phyloP scores from a whole-genome alignment of 2,888 invertebrate species.

The Lasioglossum marginatum region DNA sequence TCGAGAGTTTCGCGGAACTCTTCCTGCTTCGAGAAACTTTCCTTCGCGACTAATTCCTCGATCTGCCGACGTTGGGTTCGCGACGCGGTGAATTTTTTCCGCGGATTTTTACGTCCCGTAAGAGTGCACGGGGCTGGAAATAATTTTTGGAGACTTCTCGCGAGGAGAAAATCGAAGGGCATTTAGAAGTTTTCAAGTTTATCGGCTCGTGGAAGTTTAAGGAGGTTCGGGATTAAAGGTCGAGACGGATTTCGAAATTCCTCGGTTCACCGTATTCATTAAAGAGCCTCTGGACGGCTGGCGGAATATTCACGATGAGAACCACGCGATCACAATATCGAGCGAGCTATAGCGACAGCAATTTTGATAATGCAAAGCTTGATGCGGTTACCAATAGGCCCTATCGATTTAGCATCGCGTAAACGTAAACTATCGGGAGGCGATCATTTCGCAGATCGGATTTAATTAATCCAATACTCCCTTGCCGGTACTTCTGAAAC shows the following conservation, averaged over 20 bases:
- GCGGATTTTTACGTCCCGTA: background rate
- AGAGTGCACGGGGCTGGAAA: background rate
- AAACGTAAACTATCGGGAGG: conserved; percentile 26
- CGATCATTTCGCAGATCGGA: conserved; percentile 20
- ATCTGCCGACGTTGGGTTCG: background rate
- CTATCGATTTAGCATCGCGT: conserved; percentile 50
- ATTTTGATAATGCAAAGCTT: conserved; percentile 57
- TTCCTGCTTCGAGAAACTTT: background rate
- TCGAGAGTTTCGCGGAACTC: background rate
- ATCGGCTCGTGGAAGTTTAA: background rate
- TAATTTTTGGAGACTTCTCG: background rate
- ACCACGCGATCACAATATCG: conserved; percentile 40
- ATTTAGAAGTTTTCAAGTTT: background rate
- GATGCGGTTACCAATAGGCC: conserved; percentile 47
- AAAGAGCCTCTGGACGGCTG: conserved; percentile 6
- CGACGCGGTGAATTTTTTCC: background rate
- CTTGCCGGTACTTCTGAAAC: background rate
- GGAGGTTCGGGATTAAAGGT: background rate
- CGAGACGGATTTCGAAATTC: background rate
- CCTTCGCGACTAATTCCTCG: background rate
- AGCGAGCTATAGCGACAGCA: conserved; percentile 36
- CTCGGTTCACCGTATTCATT: conserved; percentile 17
- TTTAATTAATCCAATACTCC: conserved; percentile 40
- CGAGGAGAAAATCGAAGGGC: background rate
- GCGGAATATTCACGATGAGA: conserved; percentile 14